Conservation (phyloP, 2,888 invertebrate genomes). For the Toxonevra muliebris region DNA sequence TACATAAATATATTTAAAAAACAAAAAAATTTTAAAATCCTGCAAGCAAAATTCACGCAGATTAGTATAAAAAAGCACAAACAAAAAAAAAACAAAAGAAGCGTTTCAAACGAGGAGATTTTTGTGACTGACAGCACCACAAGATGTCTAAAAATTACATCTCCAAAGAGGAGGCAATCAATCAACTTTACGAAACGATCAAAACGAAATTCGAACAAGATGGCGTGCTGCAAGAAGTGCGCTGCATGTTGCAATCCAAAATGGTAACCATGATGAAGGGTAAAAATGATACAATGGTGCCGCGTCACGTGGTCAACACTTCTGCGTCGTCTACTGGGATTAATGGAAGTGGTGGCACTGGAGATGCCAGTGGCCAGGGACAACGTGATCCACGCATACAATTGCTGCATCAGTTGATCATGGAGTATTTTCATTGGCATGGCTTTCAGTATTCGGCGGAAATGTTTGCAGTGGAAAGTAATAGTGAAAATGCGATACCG, state of each 20-base stretch:
- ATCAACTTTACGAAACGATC: slow-evolving; percentile 47
- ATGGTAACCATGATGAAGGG: slow-evolving; percentile 53
- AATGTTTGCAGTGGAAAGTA: slow-evolving; percentile 59
- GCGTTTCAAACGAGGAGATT: not conserved
- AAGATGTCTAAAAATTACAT: slow-evolving; percentile 39
- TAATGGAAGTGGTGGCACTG: not conserved
- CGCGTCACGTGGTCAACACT: slow-evolving; percentile 31
- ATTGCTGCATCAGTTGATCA: slow-evolving; percentile 56
- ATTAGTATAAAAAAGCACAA: too few species aligned
- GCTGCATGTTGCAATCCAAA: slow-evolving; percentile 53
- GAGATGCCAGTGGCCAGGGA: not conserved
- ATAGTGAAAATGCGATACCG: slow-evolving; percentile 39
- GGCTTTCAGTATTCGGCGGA: slow-evolving; percentile 59
- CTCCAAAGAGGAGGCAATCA: slow-evolving; percentile 42
- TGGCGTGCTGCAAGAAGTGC: slow-evolving; percentile 51
- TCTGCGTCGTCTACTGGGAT: slow-evolving; percentile 1
- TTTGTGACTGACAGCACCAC: not conserved
- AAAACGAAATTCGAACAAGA: slow-evolving; percentile 48
- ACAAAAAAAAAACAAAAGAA: too few species aligned
- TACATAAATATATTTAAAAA: too few species aligned
- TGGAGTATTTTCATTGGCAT: slow-evolving; percentile 62
- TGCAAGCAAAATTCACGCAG: too few species aligned
- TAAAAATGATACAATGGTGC: slow-evolving; percentile 34
- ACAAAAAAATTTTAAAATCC: too few species aligned
- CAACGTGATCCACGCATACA: slow-evolving; percentile 43